Evolutionary conservation across 2,888 invertebrate genomes (phyloP), one percentile per base, ranked within the genome.

Genomic region (Melieria crassipennis): DNA sequence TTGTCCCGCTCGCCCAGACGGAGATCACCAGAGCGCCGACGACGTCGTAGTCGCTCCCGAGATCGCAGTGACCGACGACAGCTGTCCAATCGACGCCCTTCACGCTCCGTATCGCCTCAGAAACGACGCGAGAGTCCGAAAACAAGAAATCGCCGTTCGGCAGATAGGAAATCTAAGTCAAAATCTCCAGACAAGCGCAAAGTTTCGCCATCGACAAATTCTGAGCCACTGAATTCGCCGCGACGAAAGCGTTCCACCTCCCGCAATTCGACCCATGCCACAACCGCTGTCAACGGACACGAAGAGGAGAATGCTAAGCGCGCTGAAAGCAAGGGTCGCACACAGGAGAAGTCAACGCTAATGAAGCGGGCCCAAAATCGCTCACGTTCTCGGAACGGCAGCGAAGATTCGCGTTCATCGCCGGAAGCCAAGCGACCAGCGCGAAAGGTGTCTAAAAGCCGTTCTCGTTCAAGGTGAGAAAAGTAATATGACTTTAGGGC

Each of bases 201-300:
- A 55, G 60, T 74, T 65, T 64, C 75, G 11, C 52, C 57, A 50
- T 43, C 52, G 42, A 7, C 60, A 52, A 67, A 67, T 61, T 61
- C 67, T 43, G 61, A 67, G 61, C 48, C 50, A 5, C 7, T 7
- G 61, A 50, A 7, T 61, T 60, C 42, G 13, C n/a, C 46, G 56
- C 62, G 63, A 56, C 69, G 69, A 3, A 69, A 69, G 30, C 69
- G 69, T 56, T 75, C 82, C 2, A 66, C 64, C 55, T 78, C 83
- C 4, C 69, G 72, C 30, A 64, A 73, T 58, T 76, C 78, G 10
- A 75, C 73, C 61, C 55, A 70, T 45, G 61, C 76, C 63, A 75
- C 74, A 30, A 78, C 78, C 73, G 79, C 82, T 65, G 71, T 84
- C 55, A 84, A 84, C 75, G 85, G 83, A n/a, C 82, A 82, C 42